These are phyloP conservation scores for Hyppa rectilinea DNA, from an alignment of 2,888 invertebrate species.

Conservation along the genomic window DNA sequence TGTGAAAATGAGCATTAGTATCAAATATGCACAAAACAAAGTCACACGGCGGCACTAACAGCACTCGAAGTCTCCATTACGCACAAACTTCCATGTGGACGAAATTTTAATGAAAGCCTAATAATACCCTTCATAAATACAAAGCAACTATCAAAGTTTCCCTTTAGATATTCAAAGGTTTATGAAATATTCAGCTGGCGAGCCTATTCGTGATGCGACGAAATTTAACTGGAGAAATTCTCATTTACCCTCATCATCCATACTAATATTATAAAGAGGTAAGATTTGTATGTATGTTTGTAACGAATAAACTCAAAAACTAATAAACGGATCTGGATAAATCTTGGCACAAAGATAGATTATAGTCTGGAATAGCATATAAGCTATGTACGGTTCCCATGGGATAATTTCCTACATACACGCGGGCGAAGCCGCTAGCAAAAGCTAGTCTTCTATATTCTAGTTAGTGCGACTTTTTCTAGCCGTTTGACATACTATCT, in stretches of 20 bases:
- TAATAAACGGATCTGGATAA: too few species aligned
- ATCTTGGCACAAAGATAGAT: too few species aligned
- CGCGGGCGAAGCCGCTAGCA: too few species aligned
- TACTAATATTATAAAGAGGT: too few species aligned
- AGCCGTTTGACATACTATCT: neutral
- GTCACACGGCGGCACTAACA: conserved; percentile 51
- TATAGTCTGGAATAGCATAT: too few species aligned
- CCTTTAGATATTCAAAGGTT: conserved; percentile 58
- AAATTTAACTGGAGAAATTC: neutral
- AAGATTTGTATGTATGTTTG: too few species aligned
- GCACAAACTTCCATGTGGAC: conserved; percentile 49
- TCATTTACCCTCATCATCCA: too few species aligned
- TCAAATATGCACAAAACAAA: conserved; percentile 64
- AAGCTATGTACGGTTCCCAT: too few species aligned
- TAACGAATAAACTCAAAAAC: too few species aligned
- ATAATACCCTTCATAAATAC: conserved; percentile 71
- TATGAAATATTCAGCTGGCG: conserved; percentile 64
- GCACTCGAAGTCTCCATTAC: conserved; percentile 52
- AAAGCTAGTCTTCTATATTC: too few species aligned
- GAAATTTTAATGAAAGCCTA: conserved; percentile 67
- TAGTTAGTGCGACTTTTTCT: too few species aligned
- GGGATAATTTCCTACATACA: too few species aligned
- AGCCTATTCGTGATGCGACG: conserved; percentile 28
- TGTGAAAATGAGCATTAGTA: conserved; percentile 52
- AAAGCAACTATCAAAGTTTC: conserved; percentile 72